Conservation (phyloP, 2,888 invertebrate genomes). For the Caradrina kadenii region DNA sequence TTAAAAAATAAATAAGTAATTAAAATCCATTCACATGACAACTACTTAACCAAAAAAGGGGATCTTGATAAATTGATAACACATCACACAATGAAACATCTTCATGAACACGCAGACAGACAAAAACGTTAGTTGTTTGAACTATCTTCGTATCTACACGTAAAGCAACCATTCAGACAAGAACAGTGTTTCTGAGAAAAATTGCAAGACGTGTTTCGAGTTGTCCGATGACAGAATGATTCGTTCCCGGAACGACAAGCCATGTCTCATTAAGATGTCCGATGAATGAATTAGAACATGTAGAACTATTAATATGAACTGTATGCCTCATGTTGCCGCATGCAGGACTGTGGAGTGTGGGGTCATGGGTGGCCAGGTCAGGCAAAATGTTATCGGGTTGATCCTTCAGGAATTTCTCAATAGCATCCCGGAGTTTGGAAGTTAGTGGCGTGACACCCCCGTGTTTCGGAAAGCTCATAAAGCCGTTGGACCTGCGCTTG, state of each 20-base stretch:
- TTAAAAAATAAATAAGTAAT: background rate
- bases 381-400: too few species aligned
- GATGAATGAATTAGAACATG: background rate
- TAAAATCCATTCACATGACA: background rate
- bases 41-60: background rate
- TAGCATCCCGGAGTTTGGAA: too few species aligned
- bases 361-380: too few species aligned
- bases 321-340: too few species aligned
- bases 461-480: too few species aligned
- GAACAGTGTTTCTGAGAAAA: constrained; percentile 18
- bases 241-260: constrained; percentile 9
- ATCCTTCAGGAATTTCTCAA: too few species aligned
- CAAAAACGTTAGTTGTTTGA: constrained; percentile 7
- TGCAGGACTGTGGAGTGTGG: too few species aligned
- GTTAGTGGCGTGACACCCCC: too few species aligned
- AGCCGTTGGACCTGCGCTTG: too few species aligned
- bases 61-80: background rate
- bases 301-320: too few species aligned
- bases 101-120: background rate
- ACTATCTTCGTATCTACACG: constrained; percentile 1
- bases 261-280: background rate
- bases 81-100: constrained; percentile 8
- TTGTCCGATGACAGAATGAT: constrained; percentile 5
- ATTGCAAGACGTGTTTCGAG: background rate
- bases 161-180: background rate